These are phyloP conservation scores for Lasioglossum figueresi DNA, from an alignment of 2,888 invertebrate genomes.

Conservation along the genomic window DNA sequence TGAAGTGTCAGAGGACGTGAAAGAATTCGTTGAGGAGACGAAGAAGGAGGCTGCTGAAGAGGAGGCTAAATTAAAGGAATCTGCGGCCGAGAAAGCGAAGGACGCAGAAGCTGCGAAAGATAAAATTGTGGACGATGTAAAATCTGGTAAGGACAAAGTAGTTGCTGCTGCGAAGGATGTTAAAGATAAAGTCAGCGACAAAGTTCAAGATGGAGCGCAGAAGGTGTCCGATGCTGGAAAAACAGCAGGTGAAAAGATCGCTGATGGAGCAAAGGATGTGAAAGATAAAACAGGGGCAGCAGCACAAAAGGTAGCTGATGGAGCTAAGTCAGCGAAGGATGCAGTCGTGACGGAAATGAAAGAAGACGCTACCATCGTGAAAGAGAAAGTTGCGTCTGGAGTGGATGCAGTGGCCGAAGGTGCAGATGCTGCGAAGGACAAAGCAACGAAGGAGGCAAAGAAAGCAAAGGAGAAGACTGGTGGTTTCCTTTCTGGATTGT, in stretches of 20 bases:
- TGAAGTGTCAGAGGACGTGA: conserved; percentile 66
- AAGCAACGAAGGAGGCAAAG: conserved; percentile 42
- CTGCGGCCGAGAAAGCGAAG: conserved; percentile 52
- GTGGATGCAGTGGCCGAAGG: conserved; percentile 4
- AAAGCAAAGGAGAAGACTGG: conserved; percentile 39
- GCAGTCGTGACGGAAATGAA: conserved; percentile 66
- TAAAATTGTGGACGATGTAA: background rate
- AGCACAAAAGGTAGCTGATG: background rate
- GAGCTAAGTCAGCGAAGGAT: conserved; percentile 73
- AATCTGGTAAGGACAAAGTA: too few species aligned
- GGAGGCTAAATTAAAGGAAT: conserved; percentile 62
- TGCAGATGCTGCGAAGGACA: conserved; percentile 25
- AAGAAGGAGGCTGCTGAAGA: conserved; percentile 70
- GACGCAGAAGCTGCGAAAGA: conserved; percentile 18
- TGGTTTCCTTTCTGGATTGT: conserved; percentile 44
- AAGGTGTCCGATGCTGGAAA: background rate
- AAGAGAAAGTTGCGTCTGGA: conserved; percentile 41
- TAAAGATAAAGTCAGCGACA: conserved; percentile 60
- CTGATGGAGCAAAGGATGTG: background rate
- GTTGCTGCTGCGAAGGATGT: conserved; percentile 38
- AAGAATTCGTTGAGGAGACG: conserved; percentile 74
- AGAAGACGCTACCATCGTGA: conserved; percentile 68
- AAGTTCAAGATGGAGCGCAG: conserved; percentile 5
- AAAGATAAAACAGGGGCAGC: conserved; percentile 6
- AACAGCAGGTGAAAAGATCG: background rate